Evolutionary conservation across 2,888 invertebrate genomes (phyloP).

Genomic region (Arrhopalites spinosus): DNA sequence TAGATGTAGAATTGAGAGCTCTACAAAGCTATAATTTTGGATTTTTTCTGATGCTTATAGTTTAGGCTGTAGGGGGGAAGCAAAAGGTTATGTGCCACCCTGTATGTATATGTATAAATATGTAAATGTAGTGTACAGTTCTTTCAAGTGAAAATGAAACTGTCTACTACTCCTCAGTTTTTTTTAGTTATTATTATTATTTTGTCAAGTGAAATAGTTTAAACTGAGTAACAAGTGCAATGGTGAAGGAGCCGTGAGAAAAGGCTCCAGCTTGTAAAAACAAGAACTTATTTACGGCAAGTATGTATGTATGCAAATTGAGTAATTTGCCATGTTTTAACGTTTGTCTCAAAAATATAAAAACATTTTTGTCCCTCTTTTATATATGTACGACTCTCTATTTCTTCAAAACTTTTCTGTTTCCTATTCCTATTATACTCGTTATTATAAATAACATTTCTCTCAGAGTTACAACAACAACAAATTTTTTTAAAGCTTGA

Average conservation of each 20-base stretch:
- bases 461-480: neutral
- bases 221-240: too few relatives aligned
- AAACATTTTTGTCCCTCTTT: neutral
- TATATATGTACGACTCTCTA: neutral
- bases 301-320: neutral
- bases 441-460: neutral
- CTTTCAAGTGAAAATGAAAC: neutral
- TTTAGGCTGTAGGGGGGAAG: too few relatives aligned
- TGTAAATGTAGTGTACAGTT: neutral
- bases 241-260: slow-evolving; percentile 14
- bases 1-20: too few relatives aligned
- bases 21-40: too few relatives aligned
- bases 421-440: neutral
- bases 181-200: neutral
- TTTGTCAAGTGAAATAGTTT: neutral
- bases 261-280: slow-evolving; percentile 14
- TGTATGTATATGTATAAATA: neutral
- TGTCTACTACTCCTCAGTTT: neutral
- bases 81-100: too few relatives aligned
- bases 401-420: neutral
- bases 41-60: too few relatives aligned
- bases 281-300: neutral
- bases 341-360: neutral
- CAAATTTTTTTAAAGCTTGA: too few relatives aligned
- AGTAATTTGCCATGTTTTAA: slow-evolving; percentile 2